Percentiles rank a stretch among this genome's conserved stretches.
Evolutionary conservation across 2,888 invertebrate genomes (phyloP).

Genomic region (Sarcophaga caerulescens): DNA sequence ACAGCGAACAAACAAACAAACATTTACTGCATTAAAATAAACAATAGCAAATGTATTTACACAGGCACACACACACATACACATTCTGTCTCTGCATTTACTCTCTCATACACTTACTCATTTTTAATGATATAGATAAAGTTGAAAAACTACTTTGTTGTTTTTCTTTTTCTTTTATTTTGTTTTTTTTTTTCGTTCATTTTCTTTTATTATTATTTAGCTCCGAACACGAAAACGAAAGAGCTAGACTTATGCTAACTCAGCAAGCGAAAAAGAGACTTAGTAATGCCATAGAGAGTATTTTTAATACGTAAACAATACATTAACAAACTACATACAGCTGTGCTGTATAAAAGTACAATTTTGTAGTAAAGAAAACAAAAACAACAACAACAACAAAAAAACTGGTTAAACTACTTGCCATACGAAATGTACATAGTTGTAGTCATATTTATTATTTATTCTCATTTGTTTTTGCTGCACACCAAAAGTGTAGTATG

Average conservation of each 20-base stretch:
- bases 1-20: constrained; percentile 16
- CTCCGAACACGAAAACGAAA: constrained; percentile 62
- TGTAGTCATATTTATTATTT: constrained; percentile 15
- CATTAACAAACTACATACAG: constrained; percentile 11
- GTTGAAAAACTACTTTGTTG: constrained; percentile 56
- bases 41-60: neutral
- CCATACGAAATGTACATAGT: constrained; percentile 16
- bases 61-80: neutral
- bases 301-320: constrained; percentile 36
- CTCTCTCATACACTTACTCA: neutral
- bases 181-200: constrained; percentile 23
- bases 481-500: constrained; percentile 4
- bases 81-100: neutral
- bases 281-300: constrained; percentile 30
- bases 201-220: constrained; percentile 16
- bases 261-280: constrained; percentile 34
- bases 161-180: constrained; percentile 12
- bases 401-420: constrained; percentile 52
- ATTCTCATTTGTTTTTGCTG: neutral
- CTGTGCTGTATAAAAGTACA: constrained; percentile 51
- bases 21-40: constrained; percentile 35
- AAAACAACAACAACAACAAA: constrained; percentile 30
- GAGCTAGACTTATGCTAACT: constrained; percentile 43
- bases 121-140: constrained; percentile 23
- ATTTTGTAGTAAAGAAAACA: constrained; percentile 24